Conservation (phyloP, 2,888 invertebrate genomes). For the Teinopalpus imperialis region DNA sequence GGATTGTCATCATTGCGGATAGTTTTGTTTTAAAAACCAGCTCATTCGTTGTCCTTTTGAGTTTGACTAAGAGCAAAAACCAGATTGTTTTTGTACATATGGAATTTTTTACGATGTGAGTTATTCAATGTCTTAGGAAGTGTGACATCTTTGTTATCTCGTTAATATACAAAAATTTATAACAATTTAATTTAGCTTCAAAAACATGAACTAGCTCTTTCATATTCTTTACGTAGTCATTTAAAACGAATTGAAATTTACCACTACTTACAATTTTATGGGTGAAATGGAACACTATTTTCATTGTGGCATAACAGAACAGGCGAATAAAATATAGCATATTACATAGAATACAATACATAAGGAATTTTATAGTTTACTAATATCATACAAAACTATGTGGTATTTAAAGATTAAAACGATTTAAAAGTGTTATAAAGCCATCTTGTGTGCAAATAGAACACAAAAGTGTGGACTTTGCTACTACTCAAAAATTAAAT, state of each 20-base stretch:
- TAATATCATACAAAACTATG: constrained; percentile 8
- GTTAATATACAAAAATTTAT: not conserved
- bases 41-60: not conserved
- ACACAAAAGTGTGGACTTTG: constrained; percentile 18
- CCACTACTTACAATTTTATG: constrained; percentile 1
- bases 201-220: not conserved
- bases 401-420: constrained; percentile 13
- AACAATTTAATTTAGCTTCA: constrained; percentile 4
- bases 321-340: not conserved
- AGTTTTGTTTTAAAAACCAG: not conserved
- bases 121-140: too few species aligned
- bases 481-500: constrained; percentile 22
- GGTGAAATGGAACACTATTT: constrained; percentile 11
- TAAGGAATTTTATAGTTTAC: constrained; percentile 15
- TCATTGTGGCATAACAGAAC: not conserved
- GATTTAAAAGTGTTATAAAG: constrained; percentile 21
- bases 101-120: too few species aligned
- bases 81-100: too few species aligned
- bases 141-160: too few species aligned
- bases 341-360: constrained; percentile 2
- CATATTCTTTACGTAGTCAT: not conserved
- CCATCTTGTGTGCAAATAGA: constrained; percentile 20
- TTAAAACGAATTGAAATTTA: constrained; percentile 18
- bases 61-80: too few species aligned
- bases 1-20: too few species aligned